Percentiles rank a stretch among this genome's conserved stretches.
Conservation (phyloP, 2,113 vertebrate genomes). For the Lanius ludovicianus region DNA sequence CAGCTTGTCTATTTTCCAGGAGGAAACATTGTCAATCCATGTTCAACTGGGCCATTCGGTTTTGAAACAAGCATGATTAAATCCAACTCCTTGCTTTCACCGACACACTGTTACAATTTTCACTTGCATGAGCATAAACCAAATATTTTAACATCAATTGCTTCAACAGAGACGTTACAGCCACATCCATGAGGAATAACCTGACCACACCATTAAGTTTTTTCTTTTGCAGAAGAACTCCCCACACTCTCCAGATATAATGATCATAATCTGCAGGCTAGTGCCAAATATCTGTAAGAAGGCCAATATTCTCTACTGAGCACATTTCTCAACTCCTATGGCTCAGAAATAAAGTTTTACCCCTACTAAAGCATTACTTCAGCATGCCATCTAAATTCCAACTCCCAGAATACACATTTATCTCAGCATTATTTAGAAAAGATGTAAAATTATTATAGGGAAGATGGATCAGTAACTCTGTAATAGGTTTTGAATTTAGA, state of each 20-base stretch:
- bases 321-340: not conserved
- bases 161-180: not conserved
- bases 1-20: not conserved
- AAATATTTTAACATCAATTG: not conserved
- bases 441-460: not conserved
- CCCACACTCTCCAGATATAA: not conserved
- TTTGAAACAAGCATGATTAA: not conserved
- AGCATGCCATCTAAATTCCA: not conserved
- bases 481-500: conserved; percentile 26
- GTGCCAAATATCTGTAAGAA: not conserved
- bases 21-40: not conserved
- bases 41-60: not conserved
- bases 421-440: conserved; percentile 8
- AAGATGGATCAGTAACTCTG: not conserved
- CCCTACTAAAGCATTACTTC: not conserved
- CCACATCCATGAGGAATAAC: not conserved
- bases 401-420: not conserved
- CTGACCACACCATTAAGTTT: not conserved
- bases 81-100: not conserved
- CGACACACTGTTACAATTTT: not conserved
- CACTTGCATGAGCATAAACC: not conserved
- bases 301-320: not conserved
- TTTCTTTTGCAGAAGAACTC: not conserved
- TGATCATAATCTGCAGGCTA: not conserved
- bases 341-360: not conserved